Evolutionary conservation across 2,113 vertebrate genomes (phyloP), one percentile per base, ranked within the genome.

Genomic region (Felis catus): DNA sequence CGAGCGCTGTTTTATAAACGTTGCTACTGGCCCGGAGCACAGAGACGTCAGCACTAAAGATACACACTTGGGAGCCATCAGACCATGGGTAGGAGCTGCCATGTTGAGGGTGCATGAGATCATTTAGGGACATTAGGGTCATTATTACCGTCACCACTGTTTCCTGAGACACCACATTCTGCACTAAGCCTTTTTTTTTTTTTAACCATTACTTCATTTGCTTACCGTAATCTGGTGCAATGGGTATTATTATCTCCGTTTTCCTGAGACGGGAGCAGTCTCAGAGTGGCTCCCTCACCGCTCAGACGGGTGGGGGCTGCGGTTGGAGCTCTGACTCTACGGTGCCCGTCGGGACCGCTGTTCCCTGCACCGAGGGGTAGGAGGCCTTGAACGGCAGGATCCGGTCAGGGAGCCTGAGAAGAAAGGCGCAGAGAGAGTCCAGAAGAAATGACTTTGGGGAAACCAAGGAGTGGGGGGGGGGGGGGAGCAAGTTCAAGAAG

Each of bases 271-370:
- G 18, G 41, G 41, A 12, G 14, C 18, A 7, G n/a, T 83, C 25
- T 53, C 33, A 39, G 39, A 7, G 19, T 63, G 51, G 39, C 25
- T n/a, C 27, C 3, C 13, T 58, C 21, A 39, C 53, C 4, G 39
- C 61, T 19, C 4, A 6, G 63, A 23, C 31, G 0, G 25, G 2
- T 18, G 29, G 63, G 53, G 92, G 33, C 25, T 18, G 65, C 65
- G 74, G 29, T 11, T 36, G 13, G n/a, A 65, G 27, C n/a, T 8
- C 25, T 53, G 51, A 5, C n/a, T 39, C 16, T n/a, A 1, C 19
- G 19, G 53, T 1, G 31, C 33, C 73, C 70, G 25, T 6, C 7
- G 0, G 0, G 8, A 9, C 14, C 2, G 0, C 0, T 1, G 23
- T 51, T 55, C 21, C 58, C 9, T 0, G 19, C 27, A n/a, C 7